Percentiles rank a stretch among this genome's conserved stretches.
Conservation (phyloP, 2,113 vertebrate species). For the Eubucco bourcierii region DNA sequence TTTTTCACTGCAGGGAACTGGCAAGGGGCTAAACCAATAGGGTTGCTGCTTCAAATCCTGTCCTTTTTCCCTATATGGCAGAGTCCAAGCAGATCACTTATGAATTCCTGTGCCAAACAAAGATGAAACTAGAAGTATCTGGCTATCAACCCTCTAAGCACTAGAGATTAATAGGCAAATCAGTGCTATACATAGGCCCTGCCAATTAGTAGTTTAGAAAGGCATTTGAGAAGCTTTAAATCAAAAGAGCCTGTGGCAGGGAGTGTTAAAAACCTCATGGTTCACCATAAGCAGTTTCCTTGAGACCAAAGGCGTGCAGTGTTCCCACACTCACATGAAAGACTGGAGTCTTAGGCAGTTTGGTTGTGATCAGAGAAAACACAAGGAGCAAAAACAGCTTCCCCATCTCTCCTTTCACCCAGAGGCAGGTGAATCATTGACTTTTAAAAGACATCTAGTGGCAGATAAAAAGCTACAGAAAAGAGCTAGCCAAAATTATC, state of each 20-base stretch:
- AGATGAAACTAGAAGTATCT: neutral
- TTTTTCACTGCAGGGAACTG: neutral
- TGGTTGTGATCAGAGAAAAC: slow-evolving; percentile 1
- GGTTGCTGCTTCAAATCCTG: neutral
- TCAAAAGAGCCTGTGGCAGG: neutral
- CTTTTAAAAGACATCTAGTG: slow-evolving; percentile 15
- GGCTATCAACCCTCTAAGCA: neutral
- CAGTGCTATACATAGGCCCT: neutral
- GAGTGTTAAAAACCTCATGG: neutral
- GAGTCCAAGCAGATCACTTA: neutral
- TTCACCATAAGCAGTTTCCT: neutral
- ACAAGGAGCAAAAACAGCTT: slow-evolving; percentile 18
- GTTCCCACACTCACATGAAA: neutral
- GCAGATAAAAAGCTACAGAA: neutral
- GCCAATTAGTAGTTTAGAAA: neutral
- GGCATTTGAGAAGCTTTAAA: neutral
- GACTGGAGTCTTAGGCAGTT: neutral
- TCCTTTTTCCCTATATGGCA: neutral
- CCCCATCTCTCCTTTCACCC: neutral
- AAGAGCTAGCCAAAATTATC: neutral
- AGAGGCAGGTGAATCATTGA: slow-evolving; percentile 9
- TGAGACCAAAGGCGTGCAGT: neutral
- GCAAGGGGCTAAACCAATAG: neutral
- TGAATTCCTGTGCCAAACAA: neutral
- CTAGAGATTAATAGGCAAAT: neutral